phyloP scores from a whole-genome alignment of 2,113 vertebrate genomes.

The Procavia capensis region DNA sequence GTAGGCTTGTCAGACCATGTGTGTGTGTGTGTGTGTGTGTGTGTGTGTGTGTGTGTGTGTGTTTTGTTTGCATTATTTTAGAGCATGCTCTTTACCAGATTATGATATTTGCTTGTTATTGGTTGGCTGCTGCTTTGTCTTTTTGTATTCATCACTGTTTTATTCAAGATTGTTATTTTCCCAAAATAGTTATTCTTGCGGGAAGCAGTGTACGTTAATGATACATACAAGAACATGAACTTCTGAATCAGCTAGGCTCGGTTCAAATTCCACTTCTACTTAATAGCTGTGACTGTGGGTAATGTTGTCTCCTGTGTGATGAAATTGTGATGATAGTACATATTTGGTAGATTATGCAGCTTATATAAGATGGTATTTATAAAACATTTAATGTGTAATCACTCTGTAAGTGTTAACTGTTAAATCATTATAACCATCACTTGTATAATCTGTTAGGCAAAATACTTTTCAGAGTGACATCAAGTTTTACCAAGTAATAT shows the following conservation, averaged over 20 bases:
- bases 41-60: not conserved
- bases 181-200: not conserved
- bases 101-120: not conserved
- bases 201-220: not conserved
- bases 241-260: not conserved
- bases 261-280: constrained; percentile 49
- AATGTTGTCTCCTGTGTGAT: not conserved
- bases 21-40: no score
- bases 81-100: not conserved
- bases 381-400: not conserved
- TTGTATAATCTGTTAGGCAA: not conserved
- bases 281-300: not conserved
- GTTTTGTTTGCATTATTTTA: not conserved
- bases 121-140: constrained; percentile 8
- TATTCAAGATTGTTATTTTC: not conserved
- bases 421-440: not conserved
- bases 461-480: not conserved
- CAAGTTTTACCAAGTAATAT: not conserved
- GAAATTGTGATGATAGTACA: not conserved
- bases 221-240: not conserved
- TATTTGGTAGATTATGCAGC: not conserved
- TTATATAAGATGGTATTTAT: not conserved
- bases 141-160: constrained; percentile 28
- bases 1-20: no score
- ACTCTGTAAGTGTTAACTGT: not conserved